phyloP scores from a whole-genome alignment of 2,888 invertebrate genomes.

The Therioaphis trifolii region DNA sequence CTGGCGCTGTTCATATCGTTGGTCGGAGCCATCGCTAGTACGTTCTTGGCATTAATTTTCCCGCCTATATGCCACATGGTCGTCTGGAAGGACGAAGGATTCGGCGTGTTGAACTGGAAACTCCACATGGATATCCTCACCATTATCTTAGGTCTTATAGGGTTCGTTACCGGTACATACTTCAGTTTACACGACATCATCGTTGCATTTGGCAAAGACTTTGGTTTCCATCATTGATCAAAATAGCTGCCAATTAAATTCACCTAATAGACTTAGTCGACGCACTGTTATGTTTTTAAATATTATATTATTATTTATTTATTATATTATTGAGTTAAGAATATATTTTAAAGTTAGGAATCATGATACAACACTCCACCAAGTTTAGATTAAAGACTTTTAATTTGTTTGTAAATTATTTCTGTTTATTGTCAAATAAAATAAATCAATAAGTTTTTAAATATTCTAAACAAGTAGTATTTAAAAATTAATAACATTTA shows the following conservation, averaged over 20 bases:
- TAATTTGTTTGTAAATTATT: conserved; percentile 56
- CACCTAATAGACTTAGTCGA: conserved; percentile 51
- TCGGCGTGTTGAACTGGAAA: conserved; percentile 70
- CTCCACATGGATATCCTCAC: conserved; percentile 75
- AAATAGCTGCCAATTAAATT: conserved; percentile 40
- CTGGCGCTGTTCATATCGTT: conserved; percentile 89
- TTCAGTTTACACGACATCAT: conserved; percentile 77
- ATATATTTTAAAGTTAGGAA: conserved; percentile 37
- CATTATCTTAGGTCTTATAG: conserved; percentile 76
- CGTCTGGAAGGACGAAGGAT: conserved; percentile 73
- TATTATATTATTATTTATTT: conserved; percentile 23
- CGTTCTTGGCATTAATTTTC: conserved; percentile 86
- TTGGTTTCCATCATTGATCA: conserved; percentile 54
- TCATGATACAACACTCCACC: conserved; percentile 25
- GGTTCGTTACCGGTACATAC: conserved; percentile 81
- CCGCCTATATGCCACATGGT: conserved; percentile 89
- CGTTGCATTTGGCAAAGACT: conserved; percentile 69
- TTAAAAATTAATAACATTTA: conserved; percentile 25
- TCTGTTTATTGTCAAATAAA: conserved; percentile 56
- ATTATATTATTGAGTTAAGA: conserved; percentile 25
- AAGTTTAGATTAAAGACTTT: conserved; percentile 51
- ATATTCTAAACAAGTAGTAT: conserved; percentile 48
- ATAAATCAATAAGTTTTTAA: conserved; percentile 55
- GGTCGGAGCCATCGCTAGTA: conserved; percentile 90
- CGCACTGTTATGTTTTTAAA: conserved; percentile 56